A percentile compares a stretch with the other conserved stretches of the same genome.
phyloP scores from a whole-genome alignment of 1,140 invertebrate species.

The Heliconius eleuchia region DNA sequence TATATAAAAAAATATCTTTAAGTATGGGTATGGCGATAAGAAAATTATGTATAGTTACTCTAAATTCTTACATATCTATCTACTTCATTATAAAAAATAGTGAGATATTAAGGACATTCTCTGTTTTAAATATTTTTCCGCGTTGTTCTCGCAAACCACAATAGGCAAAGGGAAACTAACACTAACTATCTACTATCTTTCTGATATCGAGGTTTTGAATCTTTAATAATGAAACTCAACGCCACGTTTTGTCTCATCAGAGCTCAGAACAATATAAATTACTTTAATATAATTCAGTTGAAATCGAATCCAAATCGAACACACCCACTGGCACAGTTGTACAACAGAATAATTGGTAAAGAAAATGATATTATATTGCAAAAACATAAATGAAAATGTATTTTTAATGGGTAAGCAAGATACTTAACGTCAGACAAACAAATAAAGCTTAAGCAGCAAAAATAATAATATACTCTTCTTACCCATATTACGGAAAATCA shows the following conservation, averaged over 20 bases:
- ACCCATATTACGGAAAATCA: slow-evolving; percentile 1
- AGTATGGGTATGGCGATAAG: too few species aligned
- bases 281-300: not conserved
- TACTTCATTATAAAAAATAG: too few species aligned
- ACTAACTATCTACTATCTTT: too few species aligned
- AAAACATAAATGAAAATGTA: slow-evolving; percentile 11
- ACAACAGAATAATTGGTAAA: not conserved
- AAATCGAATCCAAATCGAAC: not conserved
- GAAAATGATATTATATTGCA: not conserved
- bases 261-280: not conserved
- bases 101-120: too few species aligned
- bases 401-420: slow-evolving; percentile 2
- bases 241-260: not conserved
- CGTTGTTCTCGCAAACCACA: too few species aligned
- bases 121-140: too few species aligned
- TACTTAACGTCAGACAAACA: slow-evolving; percentile 7
- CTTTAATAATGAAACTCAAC: too few species aligned
- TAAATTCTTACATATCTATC: too few species aligned
- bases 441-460: slow-evolving; percentile 14
- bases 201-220: too few species aligned
- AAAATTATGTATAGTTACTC: too few species aligned
- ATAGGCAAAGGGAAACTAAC: too few species aligned
- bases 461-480: slow-evolving; percentile 7
- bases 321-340: not conserved
- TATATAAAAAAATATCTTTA: too few species aligned